Evolutionary conservation across 2,888 invertebrate genomes (phyloP).

Genomic region (Hyposoter didymator): DNA sequence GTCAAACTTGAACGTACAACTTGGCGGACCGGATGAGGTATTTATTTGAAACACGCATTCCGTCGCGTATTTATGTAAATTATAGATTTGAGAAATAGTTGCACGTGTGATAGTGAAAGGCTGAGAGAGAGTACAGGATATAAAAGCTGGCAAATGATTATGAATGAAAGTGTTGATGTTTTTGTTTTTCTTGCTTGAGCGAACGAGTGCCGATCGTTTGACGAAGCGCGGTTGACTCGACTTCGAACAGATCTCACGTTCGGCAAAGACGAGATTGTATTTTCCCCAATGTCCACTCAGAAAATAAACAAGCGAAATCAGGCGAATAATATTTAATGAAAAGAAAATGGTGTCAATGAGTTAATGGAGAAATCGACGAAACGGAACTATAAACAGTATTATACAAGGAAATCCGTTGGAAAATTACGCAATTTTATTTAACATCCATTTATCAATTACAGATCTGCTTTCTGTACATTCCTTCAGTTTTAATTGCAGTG

Average conservation of each 20-base stretch:
- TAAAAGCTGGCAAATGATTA: neutral
- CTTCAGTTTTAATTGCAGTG: constrained; percentile 16
- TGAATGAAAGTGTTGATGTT: neutral
- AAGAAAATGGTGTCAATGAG: neutral
- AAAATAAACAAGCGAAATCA: neutral
- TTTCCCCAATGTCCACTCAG: neutral
- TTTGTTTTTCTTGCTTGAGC: neutral
- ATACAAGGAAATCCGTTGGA: constrained; percentile 23
- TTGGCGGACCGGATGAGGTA: constrained; percentile 38
- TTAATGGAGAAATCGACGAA: neutral
- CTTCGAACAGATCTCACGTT: neutral
- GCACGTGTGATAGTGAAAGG: constrained; percentile 29
- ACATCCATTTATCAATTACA: constrained; percentile 21
- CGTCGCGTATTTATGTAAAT: constrained; percentile 58
- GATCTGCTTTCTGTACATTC: constrained; percentile 33
- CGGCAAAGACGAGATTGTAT: neutral
- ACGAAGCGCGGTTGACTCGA: neutral
- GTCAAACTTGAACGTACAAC: constrained; percentile 37
- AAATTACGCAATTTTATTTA: constrained; percentile 13
- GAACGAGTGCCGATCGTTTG: neutral
- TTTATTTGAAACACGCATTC: neutral
- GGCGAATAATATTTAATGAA: neutral
- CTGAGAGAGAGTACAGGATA: constrained; percentile 11
- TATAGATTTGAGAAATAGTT: neutral
- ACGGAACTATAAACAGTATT: constrained; percentile 18